A percentile compares a stretch with the other conserved stretches of the same genome.
These are phyloP conservation scores for Stichopus horrens DNA, from an alignment of 53 echinoderm and acorn worm species.

Conservation along the genomic window DNA sequence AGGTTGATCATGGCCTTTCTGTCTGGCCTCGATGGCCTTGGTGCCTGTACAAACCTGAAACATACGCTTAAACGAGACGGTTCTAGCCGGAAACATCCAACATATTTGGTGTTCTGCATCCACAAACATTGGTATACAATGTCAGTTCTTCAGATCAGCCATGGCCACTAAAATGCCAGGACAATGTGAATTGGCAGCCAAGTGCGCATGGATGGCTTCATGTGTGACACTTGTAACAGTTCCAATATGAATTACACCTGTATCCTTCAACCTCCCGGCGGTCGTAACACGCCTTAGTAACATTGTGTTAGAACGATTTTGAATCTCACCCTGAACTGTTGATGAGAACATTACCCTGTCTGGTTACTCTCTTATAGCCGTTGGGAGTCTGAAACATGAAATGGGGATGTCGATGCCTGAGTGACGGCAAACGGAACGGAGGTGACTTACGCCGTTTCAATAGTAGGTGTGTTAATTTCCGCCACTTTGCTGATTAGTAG, in stretches of 20 bases:
- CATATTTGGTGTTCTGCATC: constrained; percentile 5
- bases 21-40: constrained; percentile 3
- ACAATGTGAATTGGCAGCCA: background rate
- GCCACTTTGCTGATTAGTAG: too few species aligned
- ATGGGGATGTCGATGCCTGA: too few species aligned
- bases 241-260: too few species aligned
- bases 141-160: too few species aligned
- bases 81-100: background rate
- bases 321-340: constrained; percentile 23
- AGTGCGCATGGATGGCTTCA: too few species aligned
- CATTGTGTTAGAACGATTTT: constrained; percentile 21
- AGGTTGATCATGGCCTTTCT: background rate
- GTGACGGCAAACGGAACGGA: too few species aligned
- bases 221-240: too few species aligned
- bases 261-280: background rate
- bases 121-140: background rate
- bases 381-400: background rate
- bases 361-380: background rate
- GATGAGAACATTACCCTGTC: background rate
- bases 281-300: constrained; percentile 6
- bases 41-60: background rate
- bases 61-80: background rate
- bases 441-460: too few species aligned
- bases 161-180: too few species aligned
- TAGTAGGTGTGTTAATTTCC: too few species aligned